Evolutionary conservation across 1,140 invertebrate genomes (phyloP).

Genomic region (Ceratina japonica): DNA sequence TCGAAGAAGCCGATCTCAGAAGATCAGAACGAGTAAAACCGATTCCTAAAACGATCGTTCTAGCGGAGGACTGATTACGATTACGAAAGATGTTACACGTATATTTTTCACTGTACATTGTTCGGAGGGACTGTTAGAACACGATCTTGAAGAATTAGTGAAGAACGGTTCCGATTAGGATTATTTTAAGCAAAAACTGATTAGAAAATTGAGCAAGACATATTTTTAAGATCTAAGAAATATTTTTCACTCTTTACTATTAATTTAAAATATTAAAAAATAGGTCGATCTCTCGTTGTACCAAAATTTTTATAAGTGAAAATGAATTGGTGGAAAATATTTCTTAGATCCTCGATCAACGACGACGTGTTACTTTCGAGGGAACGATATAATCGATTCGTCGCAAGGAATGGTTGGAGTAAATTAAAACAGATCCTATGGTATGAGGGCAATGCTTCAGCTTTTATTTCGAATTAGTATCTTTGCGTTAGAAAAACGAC

Average conservation of each 20-base stretch:
- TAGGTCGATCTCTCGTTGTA: background rate
- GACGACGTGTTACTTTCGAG: background rate
- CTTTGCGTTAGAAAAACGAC: slow-evolving; percentile 3
- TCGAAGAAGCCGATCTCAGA: slow-evolving; percentile 71
- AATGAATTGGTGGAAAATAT: background rate
- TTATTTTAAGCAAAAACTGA: too few species aligned
- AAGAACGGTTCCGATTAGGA: too few species aligned
- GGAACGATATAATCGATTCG: background rate
- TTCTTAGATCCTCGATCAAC: background rate
- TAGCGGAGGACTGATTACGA: background rate
- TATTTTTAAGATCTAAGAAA: background rate
- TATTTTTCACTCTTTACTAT: background rate
- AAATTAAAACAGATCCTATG: slow-evolving; percentile 26
- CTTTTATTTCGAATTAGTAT: slow-evolving; percentile 31
- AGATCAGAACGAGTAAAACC: slow-evolving; percentile 53
- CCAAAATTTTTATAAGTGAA: too few species aligned
- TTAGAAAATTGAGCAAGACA: too few species aligned
- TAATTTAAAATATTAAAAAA: background rate
- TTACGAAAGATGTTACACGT: too few species aligned
- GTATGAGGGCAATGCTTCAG: slow-evolving; percentile 22
- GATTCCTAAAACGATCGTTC: background rate
- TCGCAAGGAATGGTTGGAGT: slow-evolving; percentile 25
- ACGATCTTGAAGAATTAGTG: too few species aligned
- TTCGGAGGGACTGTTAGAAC: background rate
- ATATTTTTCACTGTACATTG: background rate